Evolutionary conservation across 2,888 invertebrate species (phyloP).

Genomic region (Euplexia lucipara): DNA sequence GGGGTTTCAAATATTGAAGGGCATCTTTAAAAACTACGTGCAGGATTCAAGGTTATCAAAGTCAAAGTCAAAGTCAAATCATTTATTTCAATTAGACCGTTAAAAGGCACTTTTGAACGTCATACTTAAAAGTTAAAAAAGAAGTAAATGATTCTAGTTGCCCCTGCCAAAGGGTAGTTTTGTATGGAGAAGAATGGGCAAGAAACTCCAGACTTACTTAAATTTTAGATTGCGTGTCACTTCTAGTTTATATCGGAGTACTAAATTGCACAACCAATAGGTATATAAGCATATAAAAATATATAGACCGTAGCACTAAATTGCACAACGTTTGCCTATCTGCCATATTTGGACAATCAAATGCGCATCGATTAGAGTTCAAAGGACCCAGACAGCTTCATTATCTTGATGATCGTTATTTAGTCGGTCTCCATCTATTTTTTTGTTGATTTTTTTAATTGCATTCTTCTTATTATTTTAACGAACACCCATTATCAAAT

Average conservation of each 20-base stretch:
- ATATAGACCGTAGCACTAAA: too few relatives aligned
- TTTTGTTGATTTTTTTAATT: constrained; percentile 33
- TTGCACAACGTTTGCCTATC: constrained; percentile 19
- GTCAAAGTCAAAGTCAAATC: too few relatives aligned
- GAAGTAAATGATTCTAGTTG: too few relatives aligned
- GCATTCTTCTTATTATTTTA: constrained; percentile 11
- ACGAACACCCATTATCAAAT: constrained; percentile 23
- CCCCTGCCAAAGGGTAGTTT: too few relatives aligned
- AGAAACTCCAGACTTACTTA: too few relatives aligned
- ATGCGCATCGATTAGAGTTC: constrained; percentile 26
- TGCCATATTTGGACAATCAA: constrained; percentile 19
- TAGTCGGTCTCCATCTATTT: constrained; percentile 12
- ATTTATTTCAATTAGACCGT: too few relatives aligned
- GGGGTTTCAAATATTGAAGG: neutral
- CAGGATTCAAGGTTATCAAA: too few relatives aligned
- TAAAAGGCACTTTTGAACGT: too few relatives aligned
- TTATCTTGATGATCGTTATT: constrained; percentile 19
- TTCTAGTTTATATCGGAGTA: neutral
- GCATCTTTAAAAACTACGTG: too few relatives aligned
- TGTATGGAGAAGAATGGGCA: too few relatives aligned
- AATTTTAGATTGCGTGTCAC: constrained; percentile 3
- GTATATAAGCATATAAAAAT: too few relatives aligned
- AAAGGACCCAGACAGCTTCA: constrained; percentile 26
- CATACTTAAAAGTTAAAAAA: too few relatives aligned
- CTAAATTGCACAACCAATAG: constrained; percentile 27